Percentiles rank a stretch among this genome's conserved stretches.
Conservation (phyloP, 2,888 invertebrate genomes). For the Drosophila maculinotata region DNA sequence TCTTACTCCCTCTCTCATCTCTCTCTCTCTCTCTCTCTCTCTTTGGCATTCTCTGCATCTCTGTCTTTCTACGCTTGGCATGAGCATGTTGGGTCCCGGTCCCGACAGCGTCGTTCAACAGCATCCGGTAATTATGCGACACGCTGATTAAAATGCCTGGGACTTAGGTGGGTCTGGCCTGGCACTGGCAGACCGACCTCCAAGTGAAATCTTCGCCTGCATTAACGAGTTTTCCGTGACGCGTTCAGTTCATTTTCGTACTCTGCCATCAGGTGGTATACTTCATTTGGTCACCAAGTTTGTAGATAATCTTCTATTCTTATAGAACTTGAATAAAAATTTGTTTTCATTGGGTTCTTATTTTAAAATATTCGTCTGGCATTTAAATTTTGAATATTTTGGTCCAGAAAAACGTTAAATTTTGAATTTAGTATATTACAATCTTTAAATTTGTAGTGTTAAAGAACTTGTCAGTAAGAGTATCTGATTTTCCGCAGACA, state of each 20-base stretch:
- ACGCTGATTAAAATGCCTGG: constrained; percentile 84
- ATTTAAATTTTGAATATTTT: too few species aligned
- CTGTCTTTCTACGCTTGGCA: constrained; percentile 51
- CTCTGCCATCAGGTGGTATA: not conserved
- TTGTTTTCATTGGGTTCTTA: too few species aligned
- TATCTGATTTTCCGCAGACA: constrained; percentile 4
- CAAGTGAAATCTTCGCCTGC: constrained; percentile 81
- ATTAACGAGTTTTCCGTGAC: constrained; percentile 79
- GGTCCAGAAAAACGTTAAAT: too few species aligned
- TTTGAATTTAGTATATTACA: too few species aligned
- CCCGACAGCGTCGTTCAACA: constrained; percentile 67
- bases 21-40: not conserved
- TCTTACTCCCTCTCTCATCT: constrained; percentile 1
- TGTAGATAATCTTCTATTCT: too few species aligned
- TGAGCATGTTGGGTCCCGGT: constrained; percentile 40
- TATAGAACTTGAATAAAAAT: too few species aligned
- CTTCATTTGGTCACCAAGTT: not conserved
- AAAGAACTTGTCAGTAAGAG: constrained; percentile 10
- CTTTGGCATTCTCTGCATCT: constrained; percentile 4
- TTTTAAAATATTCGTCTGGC: too few species aligned
- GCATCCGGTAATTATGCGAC: constrained; percentile 85
- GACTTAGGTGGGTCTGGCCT: constrained; percentile 74
- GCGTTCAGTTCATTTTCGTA: constrained; percentile 60
- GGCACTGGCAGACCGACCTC: constrained; percentile 56
- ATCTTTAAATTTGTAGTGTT: too few species aligned